Conservation (phyloP, 2,888 invertebrate genomes). For the Coronaproctus castanopsis region DNA sequence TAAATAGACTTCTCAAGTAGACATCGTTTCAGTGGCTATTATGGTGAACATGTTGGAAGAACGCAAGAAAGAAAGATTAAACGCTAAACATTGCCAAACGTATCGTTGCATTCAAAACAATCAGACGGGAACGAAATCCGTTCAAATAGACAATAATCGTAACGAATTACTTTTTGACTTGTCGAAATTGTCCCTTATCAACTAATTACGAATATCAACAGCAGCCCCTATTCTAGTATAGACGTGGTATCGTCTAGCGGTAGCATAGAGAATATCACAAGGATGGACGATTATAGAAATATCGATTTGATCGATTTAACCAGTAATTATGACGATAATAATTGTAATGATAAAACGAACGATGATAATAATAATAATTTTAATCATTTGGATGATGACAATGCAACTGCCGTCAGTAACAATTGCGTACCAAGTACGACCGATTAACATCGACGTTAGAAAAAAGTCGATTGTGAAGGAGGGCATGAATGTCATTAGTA, state of each 20-base stretch:
- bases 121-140: constrained; percentile 1
- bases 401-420: too few relatives aligned
- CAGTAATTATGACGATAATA: constrained; percentile 10
- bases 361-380: neutral
- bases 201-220: too few relatives aligned
- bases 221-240: too few relatives aligned
- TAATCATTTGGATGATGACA: neutral
- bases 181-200: too few relatives aligned
- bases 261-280: neutral
- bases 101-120: constrained; percentile 41
- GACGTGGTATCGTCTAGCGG: too few relatives aligned
- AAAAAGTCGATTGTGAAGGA: neutral
- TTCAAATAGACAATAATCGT: constrained; percentile 4
- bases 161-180: too few relatives aligned
- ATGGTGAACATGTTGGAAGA: constrained; percentile 83
- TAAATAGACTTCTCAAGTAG: constrained; percentile 34
- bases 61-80: constrained; percentile 54
- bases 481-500: neutral
- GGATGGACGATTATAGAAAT: neutral
- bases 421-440: too few relatives aligned
- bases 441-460: too few relatives aligned
- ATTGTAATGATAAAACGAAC: neutral
- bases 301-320: constrained; percentile 11
- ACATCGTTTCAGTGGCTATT: constrained; percentile 64
- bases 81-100: constrained; percentile 62